Conservation (phyloP, 2,888 invertebrate genomes). For the Xestoiulus laeticollis region DNA sequence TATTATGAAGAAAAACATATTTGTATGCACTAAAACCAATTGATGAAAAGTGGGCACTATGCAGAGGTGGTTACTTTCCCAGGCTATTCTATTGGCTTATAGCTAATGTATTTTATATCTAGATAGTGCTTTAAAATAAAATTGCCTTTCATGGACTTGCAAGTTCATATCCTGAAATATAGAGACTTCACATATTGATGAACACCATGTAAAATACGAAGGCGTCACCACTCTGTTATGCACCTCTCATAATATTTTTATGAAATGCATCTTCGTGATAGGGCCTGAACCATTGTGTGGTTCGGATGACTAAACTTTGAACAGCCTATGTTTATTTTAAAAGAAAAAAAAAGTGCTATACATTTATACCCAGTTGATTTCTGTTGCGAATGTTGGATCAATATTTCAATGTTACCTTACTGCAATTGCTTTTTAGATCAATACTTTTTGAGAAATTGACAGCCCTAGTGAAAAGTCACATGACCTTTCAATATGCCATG, state of each 20-base stretch:
- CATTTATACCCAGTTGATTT: constrained; percentile 21
- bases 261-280: neutral
- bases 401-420: neutral
- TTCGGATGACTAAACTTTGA: neutral
- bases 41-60: too few species aligned
- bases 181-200: too few species aligned
- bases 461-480: neutral
- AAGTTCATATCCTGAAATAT: too few species aligned
- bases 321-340: neutral
- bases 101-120: too few species aligned
- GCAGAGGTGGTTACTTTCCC: too few species aligned
- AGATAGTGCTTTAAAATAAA: too few species aligned
- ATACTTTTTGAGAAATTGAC: neutral
- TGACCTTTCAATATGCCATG: too few species aligned
- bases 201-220: too few species aligned
- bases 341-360: neutral
- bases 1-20: too few species aligned
- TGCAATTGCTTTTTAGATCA: constrained; percentile 30
- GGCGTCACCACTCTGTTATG: neutral
- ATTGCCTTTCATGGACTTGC: too few species aligned
- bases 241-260: neutral
- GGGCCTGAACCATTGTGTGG: neutral
- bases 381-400: neutral
- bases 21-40: too few species aligned
- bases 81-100: too few species aligned